Conservation (phyloP, 2,113 vertebrate species). For the Athene cunicularia region DNA sequence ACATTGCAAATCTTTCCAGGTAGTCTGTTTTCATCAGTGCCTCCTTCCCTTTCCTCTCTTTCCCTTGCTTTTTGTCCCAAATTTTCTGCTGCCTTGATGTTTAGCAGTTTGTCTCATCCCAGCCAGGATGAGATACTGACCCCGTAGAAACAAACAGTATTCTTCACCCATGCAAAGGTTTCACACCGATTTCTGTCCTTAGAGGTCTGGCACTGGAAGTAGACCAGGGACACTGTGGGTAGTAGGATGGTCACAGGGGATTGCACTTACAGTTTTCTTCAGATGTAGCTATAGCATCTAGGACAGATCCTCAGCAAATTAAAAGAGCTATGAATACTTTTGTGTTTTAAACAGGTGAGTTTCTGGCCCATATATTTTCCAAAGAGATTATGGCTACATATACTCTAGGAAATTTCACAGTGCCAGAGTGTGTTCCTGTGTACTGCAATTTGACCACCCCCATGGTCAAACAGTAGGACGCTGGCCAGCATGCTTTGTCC, state of each 20-base stretch:
- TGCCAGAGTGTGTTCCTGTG: neutral
- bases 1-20: neutral
- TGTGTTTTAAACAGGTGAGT: neutral
- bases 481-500: rapidly evolving
- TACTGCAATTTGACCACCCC: neutral
- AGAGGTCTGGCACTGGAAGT: neutral
- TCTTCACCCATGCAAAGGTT: neutral
- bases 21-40: neutral
- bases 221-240: neutral
- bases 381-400: neutral
- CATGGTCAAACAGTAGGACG: rapidly evolving
- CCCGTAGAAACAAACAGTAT: rapidly evolving
- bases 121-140: neutral
- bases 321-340: neutral
- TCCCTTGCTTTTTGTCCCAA: neutral
- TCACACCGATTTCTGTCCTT: neutral
- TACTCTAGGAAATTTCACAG: neutral
- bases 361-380: neutral
- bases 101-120: neutral
- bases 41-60: neutral
- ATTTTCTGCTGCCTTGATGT: neutral
- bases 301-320: neutral
- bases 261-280: neutral
- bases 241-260: rapidly evolving
- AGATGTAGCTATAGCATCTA: neutral